Base-by-base conservation (phyloP, 1,140 invertebrate species). In the Piezodorus guildinii region DNA sequence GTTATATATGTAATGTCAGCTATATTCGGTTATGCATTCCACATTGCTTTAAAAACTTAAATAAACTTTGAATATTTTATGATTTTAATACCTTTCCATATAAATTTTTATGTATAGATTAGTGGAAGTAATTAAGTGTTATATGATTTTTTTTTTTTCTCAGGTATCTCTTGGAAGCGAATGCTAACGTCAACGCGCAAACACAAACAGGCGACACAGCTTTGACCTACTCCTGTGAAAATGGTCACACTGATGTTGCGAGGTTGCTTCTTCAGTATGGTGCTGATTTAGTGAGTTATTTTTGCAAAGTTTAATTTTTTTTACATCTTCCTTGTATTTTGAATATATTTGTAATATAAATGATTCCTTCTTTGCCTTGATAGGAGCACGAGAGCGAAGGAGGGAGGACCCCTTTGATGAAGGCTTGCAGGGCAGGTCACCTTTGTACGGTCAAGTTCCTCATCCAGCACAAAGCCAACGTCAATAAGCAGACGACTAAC, bases 401-500 rank as follows among this genome's bases (percentile, higher is more conserved):
- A 69, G 94, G 88, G 44, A 82, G 90, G 74, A 98, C 96, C 39
- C 96, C 96, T 30, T 76, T 99, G 65, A 99, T 99, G 96, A 91
- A 99, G 77, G 94, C 96, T n/a, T 94, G 94, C 67, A 86, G 96
- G 72, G 95, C 96, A 60, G 96, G 96, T n/a, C 96, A 99, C 77
- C 78, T 94, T n/a, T 94, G 91, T 73, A 96, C 96, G 56, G 96
- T 98, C 56, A 91, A 96, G 77, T 93, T 98, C 75, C 83, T 99
- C 56, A 85, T 98, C 63, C 85, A 87, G 46, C 92, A 93, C 79
- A 88, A 90, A 65, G 95, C 94, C 17, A 91, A 98, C 76, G 92
- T 99, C 16, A 88, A 89, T 71, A 85, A 89, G 66, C 86, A 94
- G 79, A 98, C 96, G 56, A 93, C 94, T 66, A 98, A 95, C 71